Base-by-base conservation (phyloP, 2,797 vertebrate genomes). In the Sarcophilus harrisii region DNA sequence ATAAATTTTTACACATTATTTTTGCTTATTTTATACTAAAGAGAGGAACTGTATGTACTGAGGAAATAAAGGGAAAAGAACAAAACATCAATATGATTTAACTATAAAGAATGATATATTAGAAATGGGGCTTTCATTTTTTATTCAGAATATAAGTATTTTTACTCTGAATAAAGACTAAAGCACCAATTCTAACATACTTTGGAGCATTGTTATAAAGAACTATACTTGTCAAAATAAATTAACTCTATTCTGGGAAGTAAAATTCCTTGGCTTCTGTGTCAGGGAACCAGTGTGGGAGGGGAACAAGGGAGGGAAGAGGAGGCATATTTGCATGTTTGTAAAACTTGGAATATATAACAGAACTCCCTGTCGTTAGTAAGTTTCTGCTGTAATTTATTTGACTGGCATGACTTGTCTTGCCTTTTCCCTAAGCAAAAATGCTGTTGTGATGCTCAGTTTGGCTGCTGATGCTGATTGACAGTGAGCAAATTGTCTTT, bases 201-300 rank as follows among this genome's bases (percentile, higher is more conserved):
- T 95, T 95, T 91, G 92, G 93, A 95, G 97, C 97, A 96, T 96
- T 92, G 92, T 96, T 96, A 97, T 94, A 73, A 97, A 96, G 95
- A 92, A 97, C 97, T 97, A 81, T 94, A 94, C 87, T 59, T 97
- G 96, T 98, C 97, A 97, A 97, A 97, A 98, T 97, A 97, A 97
- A 97, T 98, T 97, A 98, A 95, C 54, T 95, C 95, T 81, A 95
- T 97, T 97, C 93, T 93, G 94, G 97, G 91, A 94, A 95, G 95
- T 97, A 91, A 95, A 95, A 97, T 81, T 93, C 94, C 94, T 95
- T 92, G 90, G 91, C 93, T 97, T 97, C 96, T 96, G 90, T 93
- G 93, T 96, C 97, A 91, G 66, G 92, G 38, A n/a, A 30, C 9
- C 38, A 81, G 3, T 45, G 9, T 21, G 38, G n/a, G n/a, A 21